phyloP scores from a whole-genome alignment of 1,140 invertebrate genomes.

The Catajapyx aquilonaris region DNA sequence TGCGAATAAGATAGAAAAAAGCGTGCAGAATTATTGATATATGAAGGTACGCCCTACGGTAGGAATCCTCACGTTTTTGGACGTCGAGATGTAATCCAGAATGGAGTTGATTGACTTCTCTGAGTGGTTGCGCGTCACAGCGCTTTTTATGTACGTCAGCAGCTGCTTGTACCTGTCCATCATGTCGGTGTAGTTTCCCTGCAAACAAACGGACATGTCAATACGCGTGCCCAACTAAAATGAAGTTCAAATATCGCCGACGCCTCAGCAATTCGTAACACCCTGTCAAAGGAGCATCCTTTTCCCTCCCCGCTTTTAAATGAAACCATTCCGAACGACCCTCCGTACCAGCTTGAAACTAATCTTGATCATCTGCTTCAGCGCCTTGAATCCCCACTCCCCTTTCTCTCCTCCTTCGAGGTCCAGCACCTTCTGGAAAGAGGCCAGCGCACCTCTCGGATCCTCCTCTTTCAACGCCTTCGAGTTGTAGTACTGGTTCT shows the following conservation, averaged over 20 bases:
- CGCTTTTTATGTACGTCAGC: constrained; percentile 93
- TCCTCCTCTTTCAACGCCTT: constrained; percentile 97
- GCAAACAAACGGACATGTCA: constrained; percentile 18
- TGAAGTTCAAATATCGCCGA: too few relatives aligned
- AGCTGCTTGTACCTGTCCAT: constrained; percentile 92
- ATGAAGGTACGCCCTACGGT: background rate
- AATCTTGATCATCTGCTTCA: constrained; percentile 99
- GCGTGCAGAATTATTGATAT: background rate
- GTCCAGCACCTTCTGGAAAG: constrained; percentile 92
- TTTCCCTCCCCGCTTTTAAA: background rate
- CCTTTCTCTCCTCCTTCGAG: constrained; percentile 94
- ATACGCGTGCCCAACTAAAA: too few relatives aligned
- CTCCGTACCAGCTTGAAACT: constrained; percentile 89
- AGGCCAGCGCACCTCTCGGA: constrained; percentile 70
- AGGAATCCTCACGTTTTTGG: constrained; percentile 69
- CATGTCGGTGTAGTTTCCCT: constrained; percentile 92
- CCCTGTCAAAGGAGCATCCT: background rate
- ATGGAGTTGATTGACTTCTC: constrained; percentile 99
- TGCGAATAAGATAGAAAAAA: constrained; percentile 3
- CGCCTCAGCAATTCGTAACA: too few relatives aligned
- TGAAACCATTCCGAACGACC: too few relatives aligned
- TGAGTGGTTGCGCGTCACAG: constrained; percentile 96
- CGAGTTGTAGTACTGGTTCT: constrained; percentile 99
- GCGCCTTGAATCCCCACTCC: constrained; percentile 99
- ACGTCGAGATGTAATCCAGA: constrained; percentile 97